Evolutionary conservation across 2,888 invertebrate species (phyloP), one percentile per base, ranked within the genome.

Genomic region (Volucella zonaria): DNA sequence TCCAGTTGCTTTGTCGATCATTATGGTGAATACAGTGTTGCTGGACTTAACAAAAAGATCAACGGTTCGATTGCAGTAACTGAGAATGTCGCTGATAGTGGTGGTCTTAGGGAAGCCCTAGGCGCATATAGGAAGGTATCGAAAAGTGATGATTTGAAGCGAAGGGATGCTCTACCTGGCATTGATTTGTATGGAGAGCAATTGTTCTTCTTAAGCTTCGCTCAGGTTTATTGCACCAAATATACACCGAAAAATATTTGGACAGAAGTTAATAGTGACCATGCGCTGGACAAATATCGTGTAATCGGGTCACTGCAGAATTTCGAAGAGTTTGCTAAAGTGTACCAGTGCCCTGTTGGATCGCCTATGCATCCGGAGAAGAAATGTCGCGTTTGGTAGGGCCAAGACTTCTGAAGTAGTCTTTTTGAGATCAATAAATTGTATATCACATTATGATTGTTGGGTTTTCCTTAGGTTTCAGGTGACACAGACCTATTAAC

Each of bases 41-140:
- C 91, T 2, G 89, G 91, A 78, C 90, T 89, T 31, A 31, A 31
- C 31, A 31, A 31, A 0, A 87, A 87, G 6, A 68, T 91, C 38
- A 88, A 90, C 54, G 91, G 91, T 2, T 88, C 89, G 8, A 77
- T 76, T 8, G 89, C 91, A 0, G 88, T 88, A 76, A 89, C 91
- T 64, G 91, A 91, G 67, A 91, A 90, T 56, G 90, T 91, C n/a
- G 91, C 91, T 0, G 91, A 91, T 47, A 88, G 88, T 56, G 91
- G 91, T 2, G 91, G 91, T 0, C 62, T 91, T 31, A 87, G 88
- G 0, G 87, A 88, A 59, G 87, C 91, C 0, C 70, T 90, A 2
- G 76, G 64, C 12, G 89, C 91, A 0, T 91, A 91, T 86, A 87
- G 89, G 0, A 87, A 67, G n/a, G 85, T 89, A 18, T 87, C 88